Conservation (phyloP, 2,797 vertebrate species). For the Coilia nasus region DNA sequence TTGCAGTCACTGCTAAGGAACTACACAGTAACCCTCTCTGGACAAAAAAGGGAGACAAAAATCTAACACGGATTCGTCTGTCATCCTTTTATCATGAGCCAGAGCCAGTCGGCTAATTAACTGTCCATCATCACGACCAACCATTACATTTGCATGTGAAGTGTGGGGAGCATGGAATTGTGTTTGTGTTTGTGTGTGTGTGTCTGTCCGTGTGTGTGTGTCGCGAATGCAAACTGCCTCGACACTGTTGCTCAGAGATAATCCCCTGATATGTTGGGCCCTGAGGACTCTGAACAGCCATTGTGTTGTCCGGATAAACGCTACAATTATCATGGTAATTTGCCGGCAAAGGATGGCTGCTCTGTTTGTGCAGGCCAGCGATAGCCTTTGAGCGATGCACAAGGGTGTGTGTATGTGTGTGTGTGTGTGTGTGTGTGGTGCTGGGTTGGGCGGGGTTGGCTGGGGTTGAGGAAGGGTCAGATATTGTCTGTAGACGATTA, state of each 20-base stretch:
- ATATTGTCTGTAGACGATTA: constrained; percentile 19
- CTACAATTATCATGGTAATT: constrained; percentile 65
- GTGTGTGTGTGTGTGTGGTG: constrained; percentile 26
- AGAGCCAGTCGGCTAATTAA: background rate
- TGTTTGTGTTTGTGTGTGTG: constrained; percentile 27
- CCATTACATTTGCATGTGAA: constrained; percentile 12
- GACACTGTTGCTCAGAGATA: constrained; percentile 66
- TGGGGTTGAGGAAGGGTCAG: constrained; percentile 10
- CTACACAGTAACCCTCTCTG: background rate
- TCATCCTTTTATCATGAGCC: background rate
- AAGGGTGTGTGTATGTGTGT: background rate
- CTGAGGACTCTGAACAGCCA: constrained; percentile 61
- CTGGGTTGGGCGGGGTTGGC: constrained; percentile 29
- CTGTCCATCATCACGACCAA: constrained; percentile 13
- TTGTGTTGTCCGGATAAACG: constrained; percentile 60
- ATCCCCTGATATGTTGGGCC: constrained; percentile 62
- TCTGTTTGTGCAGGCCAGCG: constrained; percentile 11
- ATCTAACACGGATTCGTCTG: constrained; percentile 7
- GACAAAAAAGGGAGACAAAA: background rate
- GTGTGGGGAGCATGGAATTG: constrained; percentile 1
- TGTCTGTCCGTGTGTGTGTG: background rate
- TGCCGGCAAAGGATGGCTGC: constrained; percentile 36
- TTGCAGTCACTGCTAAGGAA: background rate
- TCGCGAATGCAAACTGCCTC: constrained; percentile 15
- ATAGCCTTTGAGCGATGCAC: constrained; percentile 20